Conservation (phyloP, 2,797 vertebrate species). For the Micrastur ruficollis region DNA sequence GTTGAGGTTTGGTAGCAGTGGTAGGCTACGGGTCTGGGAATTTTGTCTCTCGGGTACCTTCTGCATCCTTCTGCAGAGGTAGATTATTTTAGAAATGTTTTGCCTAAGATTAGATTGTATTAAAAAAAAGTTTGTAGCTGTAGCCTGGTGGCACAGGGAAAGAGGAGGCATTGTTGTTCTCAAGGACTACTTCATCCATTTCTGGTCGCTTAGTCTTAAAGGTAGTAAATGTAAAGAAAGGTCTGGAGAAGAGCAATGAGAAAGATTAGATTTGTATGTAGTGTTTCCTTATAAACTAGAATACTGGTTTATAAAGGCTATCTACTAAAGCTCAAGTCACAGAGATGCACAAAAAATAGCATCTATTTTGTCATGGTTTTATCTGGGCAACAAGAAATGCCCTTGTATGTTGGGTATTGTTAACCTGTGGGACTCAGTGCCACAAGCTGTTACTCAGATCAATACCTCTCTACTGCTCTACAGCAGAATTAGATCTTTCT, state of each 20-base stretch:
- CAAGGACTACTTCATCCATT: background rate
- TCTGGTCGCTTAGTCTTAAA: background rate
- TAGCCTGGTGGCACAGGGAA: background rate
- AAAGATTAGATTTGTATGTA: background rate
- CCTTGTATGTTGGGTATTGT: background rate
- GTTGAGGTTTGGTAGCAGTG: conserved; percentile 11
- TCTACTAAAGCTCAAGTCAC: background rate
- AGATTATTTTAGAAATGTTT: conserved; percentile 52
- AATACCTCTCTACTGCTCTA: background rate
- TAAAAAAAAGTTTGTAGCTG: background rate
- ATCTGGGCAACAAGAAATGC: background rate
- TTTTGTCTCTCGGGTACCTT: conserved; percentile 32
- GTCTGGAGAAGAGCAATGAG: background rate
- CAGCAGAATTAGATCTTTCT: conserved; percentile 16
- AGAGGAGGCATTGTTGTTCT: conserved; percentile 19
- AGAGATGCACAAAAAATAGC: background rate
- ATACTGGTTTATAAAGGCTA: background rate
- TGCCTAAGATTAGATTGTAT: conserved; percentile 18
- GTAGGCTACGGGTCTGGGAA: background rate
- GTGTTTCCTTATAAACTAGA: background rate
- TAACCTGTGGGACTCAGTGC: conserved; percentile 39
- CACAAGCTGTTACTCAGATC: conserved; percentile 4
- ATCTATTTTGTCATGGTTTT: background rate
- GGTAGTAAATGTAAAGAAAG: background rate
- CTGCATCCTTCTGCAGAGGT: conserved; percentile 32